A percentile compares a stretch with the other conserved stretches of the same genome.
phyloP scores from a whole-genome alignment of 2,888 invertebrate species.

The Xanthia icteritia region DNA sequence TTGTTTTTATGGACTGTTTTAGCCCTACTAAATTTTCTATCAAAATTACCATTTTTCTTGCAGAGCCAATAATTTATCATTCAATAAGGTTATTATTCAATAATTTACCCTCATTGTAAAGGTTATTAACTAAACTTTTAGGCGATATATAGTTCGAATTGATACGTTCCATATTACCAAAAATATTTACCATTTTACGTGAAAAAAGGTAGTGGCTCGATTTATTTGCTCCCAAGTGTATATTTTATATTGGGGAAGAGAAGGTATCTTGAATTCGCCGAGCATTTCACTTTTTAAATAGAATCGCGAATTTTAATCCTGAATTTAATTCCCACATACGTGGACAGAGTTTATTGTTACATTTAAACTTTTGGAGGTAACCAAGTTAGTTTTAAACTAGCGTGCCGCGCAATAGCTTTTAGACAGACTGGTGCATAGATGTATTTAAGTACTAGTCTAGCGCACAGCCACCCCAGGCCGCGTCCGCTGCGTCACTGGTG shows the following conservation, averaged over 20 bases:
- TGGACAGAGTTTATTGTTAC: background rate
- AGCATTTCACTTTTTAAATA: constrained; percentile 32
- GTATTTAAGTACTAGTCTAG: background rate
- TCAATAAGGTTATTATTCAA: no score
- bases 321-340: constrained; percentile 1
- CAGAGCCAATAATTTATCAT: no score
- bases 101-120: no score
- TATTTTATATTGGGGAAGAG: constrained; percentile 28
- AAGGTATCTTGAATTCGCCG: constrained; percentile 41
- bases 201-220: no score
- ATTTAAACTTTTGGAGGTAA: constrained; percentile 1
- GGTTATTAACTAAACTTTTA: no score
- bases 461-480: constrained; percentile 27
- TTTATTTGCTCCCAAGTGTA: no score
- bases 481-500: constrained; percentile 17
- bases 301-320: background rate
- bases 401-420: constrained; percentile 9
- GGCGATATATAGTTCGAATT: no score
- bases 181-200: no score
- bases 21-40: no score
- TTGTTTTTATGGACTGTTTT: no score
- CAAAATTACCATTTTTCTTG: no score
- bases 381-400: background rate
- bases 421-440: background rate
- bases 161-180: no score